Evolutionary conservation across 2,797 vertebrate species (phyloP), one percentile per base, ranked within the genome.

Genomic region (Merluccius polli): DNA sequence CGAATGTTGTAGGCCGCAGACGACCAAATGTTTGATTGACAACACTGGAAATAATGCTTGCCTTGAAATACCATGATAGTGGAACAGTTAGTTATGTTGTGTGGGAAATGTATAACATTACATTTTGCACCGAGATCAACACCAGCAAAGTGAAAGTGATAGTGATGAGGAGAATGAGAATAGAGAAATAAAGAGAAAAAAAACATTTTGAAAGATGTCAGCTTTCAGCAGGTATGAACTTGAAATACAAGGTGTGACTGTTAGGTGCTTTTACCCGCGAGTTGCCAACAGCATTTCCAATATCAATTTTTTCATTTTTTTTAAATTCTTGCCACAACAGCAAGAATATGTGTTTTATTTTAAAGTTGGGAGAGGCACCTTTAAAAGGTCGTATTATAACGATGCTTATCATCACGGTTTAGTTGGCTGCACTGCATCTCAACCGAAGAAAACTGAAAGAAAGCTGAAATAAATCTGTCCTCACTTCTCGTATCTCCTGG

Each of bases 401-500:
- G 18, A 18, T n/a, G n/a, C 10, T 63, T 3, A 63, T 24, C 59
- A 10, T 27, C 11, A 65, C 7, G 24, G 24, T 65, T 27, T 27
- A 27, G 2, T 27, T 65, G 59, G 59, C 59, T 65, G 24, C 59
- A 27, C n/a, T 65, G 59, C n/a, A 65, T 27, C 59, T 65, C 59
- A 27, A 65, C 59, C 24, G 24, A 59, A 59, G n/a, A 24, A 59
- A 59, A 59, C 16, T 35, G 33, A 35, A 35, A 1, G 24, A 59
- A 24, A 52, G 8, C 21, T 7, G 52, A n/a, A 21, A 52, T 18
- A 59, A 24, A 59, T 59, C 21, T 12, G 15, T 13, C 30, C 89
- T 90, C 87, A 97, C 96, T 95, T 98, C 95, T 93, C 96, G 92
- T 89, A 98, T 98, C 93, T 98, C 96, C 86, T 96, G 95, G 71